Evolutionary conservation across 2,797 vertebrate species (phyloP), one percentile per base, ranked within the genome.

Genomic region (Arnoldichthys spilopterus): DNA sequence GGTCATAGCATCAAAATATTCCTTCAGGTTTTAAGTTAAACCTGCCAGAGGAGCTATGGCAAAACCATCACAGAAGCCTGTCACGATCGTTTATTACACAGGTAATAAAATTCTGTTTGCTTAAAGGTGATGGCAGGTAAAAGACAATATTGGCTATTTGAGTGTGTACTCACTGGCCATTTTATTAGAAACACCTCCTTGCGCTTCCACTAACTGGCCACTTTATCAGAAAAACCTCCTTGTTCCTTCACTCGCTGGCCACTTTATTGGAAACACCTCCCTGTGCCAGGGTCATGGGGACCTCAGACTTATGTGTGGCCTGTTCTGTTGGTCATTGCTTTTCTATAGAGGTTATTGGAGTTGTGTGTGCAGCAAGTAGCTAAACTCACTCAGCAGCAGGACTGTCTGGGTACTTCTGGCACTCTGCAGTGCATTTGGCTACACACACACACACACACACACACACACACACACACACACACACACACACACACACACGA

Each of bases 381-480:
- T 5, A 1, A 43, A 11, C 12, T 43, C 40, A 43, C 12, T 43
- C 4, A 2, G 8, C 12, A 43, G 40, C 8, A 12, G 6, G 4
- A 43, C n/a, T n/a, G n/a, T 43, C 9, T 2, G 40, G 40, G 4
- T 2, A 43, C 40, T 43, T 43, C 12, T 43, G 2, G 40, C n/a
- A n/a, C n/a, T n/a, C n/a, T n/a, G n/a, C n/a, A n/a, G n/a, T n/a
- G n/a, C n/a, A n/a, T n/a, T n/a, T n/a, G 64, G 59, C 4, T 12
- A 18, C n/a, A n/a, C n/a, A n/a, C n/a, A n/a, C n/a, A n/a, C n/a
- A n/a, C n/a, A n/a, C n/a, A n/a, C n/a, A n/a, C 43, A 20, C 56
- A 28, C 32, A 40, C 24, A 54, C 68, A 75, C 51, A 61, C 61
- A 54, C 73, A 64, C 61, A 56, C 73, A 63, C 64, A 20, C 72